phyloP scores from a whole-genome alignment of 1,140 invertebrate genomes.

The Diploscapter pachys region DNA sequence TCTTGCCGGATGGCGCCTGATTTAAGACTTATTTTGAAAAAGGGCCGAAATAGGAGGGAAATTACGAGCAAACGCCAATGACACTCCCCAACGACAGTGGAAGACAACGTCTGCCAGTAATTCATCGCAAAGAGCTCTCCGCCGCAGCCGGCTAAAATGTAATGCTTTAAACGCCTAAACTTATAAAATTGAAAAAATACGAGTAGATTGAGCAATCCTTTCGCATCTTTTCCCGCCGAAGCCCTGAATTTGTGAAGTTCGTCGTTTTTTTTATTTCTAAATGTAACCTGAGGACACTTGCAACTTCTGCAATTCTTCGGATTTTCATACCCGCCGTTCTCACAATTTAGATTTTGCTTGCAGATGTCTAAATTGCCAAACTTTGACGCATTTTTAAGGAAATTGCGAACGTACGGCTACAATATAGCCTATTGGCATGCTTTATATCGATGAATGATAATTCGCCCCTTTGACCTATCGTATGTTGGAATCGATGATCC shows the following conservation, averaged over 20 bases:
- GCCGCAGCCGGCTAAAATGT: constrained; percentile 37
- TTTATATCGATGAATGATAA: constrained; percentile 47
- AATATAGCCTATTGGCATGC: constrained; percentile 40
- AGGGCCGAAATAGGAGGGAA: background rate
- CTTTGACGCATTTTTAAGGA: background rate
- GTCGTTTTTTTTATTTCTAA: background rate
- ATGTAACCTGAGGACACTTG: constrained; percentile 16
- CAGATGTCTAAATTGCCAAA: constrained; percentile 29
- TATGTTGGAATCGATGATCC: constrained; percentile 41
- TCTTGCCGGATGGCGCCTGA: constrained; percentile 31
- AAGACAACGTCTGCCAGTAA: constrained; percentile 32
- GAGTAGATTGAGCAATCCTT: constrained; percentile 18
- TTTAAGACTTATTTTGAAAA: constrained; percentile 22
- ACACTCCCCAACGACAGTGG: constrained; percentile 29
- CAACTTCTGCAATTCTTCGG: constrained; percentile 34
- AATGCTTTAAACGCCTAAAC: constrained; percentile 14
- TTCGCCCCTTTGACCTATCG: constrained; percentile 39
- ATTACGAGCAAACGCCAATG: constrained; percentile 34
- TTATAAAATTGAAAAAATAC: constrained; percentile 15
- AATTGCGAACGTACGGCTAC: constrained; percentile 16
- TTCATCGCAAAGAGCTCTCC: constrained; percentile 32
- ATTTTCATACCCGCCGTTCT: constrained; percentile 39
- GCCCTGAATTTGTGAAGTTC: constrained; percentile 25
- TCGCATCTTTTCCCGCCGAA: constrained; percentile 33
- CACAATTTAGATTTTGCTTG: constrained; percentile 25